Conservation (phyloP, 2,113 vertebrate species). For the Sinocyclocheilus anshuiensis region DNA sequence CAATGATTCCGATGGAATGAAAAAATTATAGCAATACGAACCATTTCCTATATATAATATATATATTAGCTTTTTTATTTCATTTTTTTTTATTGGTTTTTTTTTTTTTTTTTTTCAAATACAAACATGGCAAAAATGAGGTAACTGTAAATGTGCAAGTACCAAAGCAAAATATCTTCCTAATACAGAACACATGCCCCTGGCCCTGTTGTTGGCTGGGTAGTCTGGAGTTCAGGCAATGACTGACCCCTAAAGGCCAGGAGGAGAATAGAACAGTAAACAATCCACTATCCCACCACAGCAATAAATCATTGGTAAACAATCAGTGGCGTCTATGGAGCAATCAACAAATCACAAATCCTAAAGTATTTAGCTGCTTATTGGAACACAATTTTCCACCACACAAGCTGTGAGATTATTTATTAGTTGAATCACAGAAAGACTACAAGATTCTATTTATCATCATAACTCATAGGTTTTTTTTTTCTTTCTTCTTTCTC, state of each 20-base stretch:
- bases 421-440: constrained; percentile 78
- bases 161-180: constrained; percentile 98
- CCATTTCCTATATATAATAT: constrained; percentile 94
- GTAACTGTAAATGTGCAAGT: constrained; percentile 99
- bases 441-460: constrained; percentile 82
- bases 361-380: constrained; percentile 92
- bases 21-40: constrained; percentile 98
- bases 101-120: constrained; percentile 84
- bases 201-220: constrained; percentile 85
- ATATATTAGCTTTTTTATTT: constrained; percentile 86
- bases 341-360: constrained; percentile 95
- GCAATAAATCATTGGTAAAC: constrained; percentile 92
- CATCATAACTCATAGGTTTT: constrained; percentile 16
- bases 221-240: constrained; percentile 75
- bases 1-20: constrained; percentile 99
- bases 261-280: constrained; percentile 93
- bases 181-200: constrained; percentile 95
- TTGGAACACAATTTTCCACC: constrained; percentile 88
- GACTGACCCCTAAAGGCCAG: constrained; percentile 82
- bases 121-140: constrained; percentile 99
- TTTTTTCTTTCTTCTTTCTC: constrained; percentile 27
- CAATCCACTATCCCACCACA: constrained; percentile 95
- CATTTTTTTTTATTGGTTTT: constrained; percentile 82
- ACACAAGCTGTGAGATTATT: constrained; percentile 87
- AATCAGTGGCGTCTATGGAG: constrained; percentile 92